Percentiles rank a stretch among this genome's conserved stretches.
Evolutionary conservation across 2,888 invertebrate species (phyloP).

Genomic region (Sabatieria punctata): DNA sequence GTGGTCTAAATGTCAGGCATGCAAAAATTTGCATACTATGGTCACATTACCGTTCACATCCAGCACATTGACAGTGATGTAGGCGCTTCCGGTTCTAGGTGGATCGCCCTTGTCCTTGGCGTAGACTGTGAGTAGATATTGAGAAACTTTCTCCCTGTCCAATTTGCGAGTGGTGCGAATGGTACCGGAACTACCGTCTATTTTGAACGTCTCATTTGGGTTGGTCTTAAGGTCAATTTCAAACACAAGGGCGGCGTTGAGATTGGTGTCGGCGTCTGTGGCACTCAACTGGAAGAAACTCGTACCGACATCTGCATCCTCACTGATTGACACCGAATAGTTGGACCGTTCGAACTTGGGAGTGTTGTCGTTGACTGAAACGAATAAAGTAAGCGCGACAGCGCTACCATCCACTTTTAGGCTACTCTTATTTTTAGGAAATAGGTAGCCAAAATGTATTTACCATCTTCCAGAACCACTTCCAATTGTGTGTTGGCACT

Average conservation of each 20-base stretch:
- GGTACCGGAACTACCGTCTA: slow-evolving; percentile 78
- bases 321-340: slow-evolving; percentile 61
- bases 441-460: too few species aligned
- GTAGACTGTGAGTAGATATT: slow-evolving; percentile 52
- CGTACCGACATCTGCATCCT: slow-evolving; percentile 57
- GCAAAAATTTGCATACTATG: slow-evolving; percentile 66
- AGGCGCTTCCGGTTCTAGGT: slow-evolving; percentile 48
- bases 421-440: too few species aligned
- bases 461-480: slow-evolving; percentile 65
- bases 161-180: slow-evolving; percentile 68
- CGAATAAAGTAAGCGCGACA: too few species aligned
- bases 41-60: slow-evolving; percentile 55
- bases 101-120: slow-evolving; percentile 69
- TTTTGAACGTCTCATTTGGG: slow-evolving; percentile 59
- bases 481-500: slow-evolving; percentile 86
- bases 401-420: too few species aligned
- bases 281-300: slow-evolving; percentile 33
- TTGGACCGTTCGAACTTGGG: slow-evolving; percentile 38
- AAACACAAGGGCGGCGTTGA: slow-evolving; percentile 46
- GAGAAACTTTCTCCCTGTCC: slow-evolving; percentile 68
- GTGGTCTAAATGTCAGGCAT: slow-evolving; percentile 29
- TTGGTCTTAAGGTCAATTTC: slow-evolving; percentile 42
- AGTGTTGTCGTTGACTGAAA: slow-evolving; percentile 25
- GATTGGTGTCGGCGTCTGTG: slow-evolving; percentile 31
- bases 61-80: slow-evolving; percentile 55